A percentile compares a stretch with the other conserved stretches of the same genome.
phyloP scores from a whole-genome alignment of 2,797 vertebrate genomes.

The Danio jaintianensis region DNA sequence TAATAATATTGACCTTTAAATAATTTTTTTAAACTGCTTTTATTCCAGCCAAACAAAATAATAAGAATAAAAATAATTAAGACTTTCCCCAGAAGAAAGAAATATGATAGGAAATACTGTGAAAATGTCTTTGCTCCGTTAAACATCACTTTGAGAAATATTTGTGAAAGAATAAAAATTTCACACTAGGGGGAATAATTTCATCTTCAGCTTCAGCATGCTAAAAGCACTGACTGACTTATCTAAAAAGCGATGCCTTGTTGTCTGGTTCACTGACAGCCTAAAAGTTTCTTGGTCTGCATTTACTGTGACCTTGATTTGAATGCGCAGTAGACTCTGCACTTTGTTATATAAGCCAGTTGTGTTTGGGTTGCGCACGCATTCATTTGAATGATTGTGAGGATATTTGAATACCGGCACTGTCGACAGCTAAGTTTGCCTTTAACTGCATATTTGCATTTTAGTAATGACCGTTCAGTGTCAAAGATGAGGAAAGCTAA shows the following conservation, averaged over 20 bases:
- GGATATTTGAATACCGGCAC: constrained; percentile 11
- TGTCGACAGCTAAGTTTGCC: not conserved
- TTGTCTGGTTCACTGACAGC: constrained; percentile 4
- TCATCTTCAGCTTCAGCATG: not conserved
- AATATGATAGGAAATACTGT: no score
- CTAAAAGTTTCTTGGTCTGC: not conserved
- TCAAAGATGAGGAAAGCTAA: constrained; percentile 1
- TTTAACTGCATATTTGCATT: constrained; percentile 5
- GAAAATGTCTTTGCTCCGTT: no score
- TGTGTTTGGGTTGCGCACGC: constrained; percentile 8
- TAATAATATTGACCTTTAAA: no score
- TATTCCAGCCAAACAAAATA: no score
- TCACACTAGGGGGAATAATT: no score
- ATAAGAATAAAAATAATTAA: no score
- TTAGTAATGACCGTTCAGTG: constrained; percentile 2
- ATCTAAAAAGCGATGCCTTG: not conserved
- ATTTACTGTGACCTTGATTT: constrained; percentile 1
- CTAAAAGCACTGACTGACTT: not conserved
- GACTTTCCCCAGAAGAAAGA: no score
- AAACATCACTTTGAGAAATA: no score
- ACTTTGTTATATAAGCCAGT: not conserved
- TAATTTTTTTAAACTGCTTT: no score
- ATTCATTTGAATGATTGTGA: constrained; percentile 28
- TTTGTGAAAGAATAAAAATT: no score
- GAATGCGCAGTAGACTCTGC: constrained; percentile 16